Evolutionary conservation across 1,140 invertebrate genomes (phyloP).

Genomic region (Caenorhabditis tropicalis): DNA sequence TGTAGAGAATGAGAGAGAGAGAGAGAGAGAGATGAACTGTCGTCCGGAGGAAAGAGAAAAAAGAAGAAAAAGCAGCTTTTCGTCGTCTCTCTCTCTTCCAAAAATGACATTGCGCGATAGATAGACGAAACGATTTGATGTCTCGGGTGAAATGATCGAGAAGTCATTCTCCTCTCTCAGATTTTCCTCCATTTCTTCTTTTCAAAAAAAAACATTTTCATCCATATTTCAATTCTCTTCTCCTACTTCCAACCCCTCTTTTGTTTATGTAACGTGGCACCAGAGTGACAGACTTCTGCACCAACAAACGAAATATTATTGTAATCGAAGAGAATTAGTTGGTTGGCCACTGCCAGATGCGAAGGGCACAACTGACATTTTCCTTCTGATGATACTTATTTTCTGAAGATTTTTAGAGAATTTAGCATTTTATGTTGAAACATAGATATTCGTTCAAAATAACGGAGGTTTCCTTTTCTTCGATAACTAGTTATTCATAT

Average conservation of each 20-base stretch:
- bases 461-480: too few species aligned
- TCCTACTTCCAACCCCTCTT: not conserved
- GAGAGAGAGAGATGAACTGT: not conserved
- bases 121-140: not conserved
- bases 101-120: not conserved
- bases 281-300: not conserved
- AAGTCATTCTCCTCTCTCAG: not conserved
- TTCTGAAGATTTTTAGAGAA: too few species aligned
- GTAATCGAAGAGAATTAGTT: not conserved
- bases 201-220: not conserved
- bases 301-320: not conserved
- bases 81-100: not conserved
- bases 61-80: not conserved
- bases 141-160: not conserved
- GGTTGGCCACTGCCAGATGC: not conserved
- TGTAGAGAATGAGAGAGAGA: not conserved
- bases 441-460: too few species aligned
- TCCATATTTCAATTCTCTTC: not conserved
- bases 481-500: too few species aligned
- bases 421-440: too few species aligned
- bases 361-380: not conserved
- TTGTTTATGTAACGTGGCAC: not conserved
- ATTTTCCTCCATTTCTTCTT: not conserved
- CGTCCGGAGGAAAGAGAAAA: not conserved
- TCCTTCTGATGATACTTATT: not conserved